Percentiles rank a stretch among this genome's conserved stretches.
Conservation (phyloP, 2,797 vertebrate genomes). For the Glossophaga mutica region DNA sequence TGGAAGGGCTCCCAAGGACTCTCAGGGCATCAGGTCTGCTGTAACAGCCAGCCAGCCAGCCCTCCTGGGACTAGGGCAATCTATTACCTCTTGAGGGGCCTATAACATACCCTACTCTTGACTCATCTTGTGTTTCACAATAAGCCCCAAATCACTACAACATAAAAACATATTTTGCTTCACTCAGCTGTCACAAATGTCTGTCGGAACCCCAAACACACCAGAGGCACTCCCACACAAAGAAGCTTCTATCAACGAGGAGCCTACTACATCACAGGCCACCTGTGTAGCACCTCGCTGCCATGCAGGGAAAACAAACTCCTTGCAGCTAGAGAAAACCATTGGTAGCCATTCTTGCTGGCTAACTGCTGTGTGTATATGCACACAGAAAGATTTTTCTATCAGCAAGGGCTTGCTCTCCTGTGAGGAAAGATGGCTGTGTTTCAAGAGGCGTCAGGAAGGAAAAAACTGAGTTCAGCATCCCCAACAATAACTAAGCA, state of each 20-base stretch:
- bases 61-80: background rate
- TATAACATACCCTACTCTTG: background rate
- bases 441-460: constrained; percentile 15
- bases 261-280: background rate
- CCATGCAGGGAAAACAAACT: constrained; percentile 59
- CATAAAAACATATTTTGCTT: background rate
- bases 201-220: constrained; percentile 9
- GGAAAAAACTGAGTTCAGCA: constrained; percentile 53
- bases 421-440: constrained; percentile 52
- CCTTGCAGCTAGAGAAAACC: constrained; percentile 30
- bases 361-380: constrained; percentile 24
- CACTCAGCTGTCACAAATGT: background rate
- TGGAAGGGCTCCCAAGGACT: background rate
- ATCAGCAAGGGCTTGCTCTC: constrained; percentile 45
- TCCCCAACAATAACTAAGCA: background rate
- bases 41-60: background rate
- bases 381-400: background rate
- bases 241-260: background rate
- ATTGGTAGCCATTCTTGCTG: constrained; percentile 11
- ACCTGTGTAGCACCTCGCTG: background rate
- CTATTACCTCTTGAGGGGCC: background rate
- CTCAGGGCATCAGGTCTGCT: background rate
- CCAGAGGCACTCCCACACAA: constrained; percentile 22
- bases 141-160: background rate
- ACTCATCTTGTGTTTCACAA: background rate